Conservation (phyloP, 2,888 invertebrate genomes). For the Campoplex capitator region DNA sequence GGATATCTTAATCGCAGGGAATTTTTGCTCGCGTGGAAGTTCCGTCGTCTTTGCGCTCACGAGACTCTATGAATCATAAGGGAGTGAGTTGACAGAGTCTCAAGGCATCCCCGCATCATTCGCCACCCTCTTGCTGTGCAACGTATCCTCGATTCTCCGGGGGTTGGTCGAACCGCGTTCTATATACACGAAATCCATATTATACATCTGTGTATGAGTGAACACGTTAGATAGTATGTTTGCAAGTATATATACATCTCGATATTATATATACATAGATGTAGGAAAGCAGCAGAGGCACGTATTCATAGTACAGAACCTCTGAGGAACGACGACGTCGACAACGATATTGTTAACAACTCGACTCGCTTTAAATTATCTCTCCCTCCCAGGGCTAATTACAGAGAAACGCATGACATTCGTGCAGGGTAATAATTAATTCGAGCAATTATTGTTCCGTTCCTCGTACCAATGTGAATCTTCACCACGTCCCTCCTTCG, state of each 20-base stretch:
- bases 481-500: constrained; percentile 58
- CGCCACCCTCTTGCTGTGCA: constrained; percentile 42
- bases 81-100: constrained; percentile 67
- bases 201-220: background rate
- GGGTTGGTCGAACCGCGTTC: constrained; percentile 64
- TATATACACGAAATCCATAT: constrained; percentile 10
- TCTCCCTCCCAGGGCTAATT: constrained; percentile 79
- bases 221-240: background rate
- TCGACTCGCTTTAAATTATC: constrained; percentile 82
- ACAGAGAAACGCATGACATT: constrained; percentile 82
- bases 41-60: constrained; percentile 59
- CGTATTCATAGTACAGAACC: constrained; percentile 67
- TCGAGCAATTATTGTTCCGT: constrained; percentile 80
- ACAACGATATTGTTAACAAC: constrained; percentile 79
- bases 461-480: constrained; percentile 70
- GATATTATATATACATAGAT: background rate
- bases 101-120: constrained; percentile 47
- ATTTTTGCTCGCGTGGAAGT: constrained; percentile 52
- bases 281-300: constrained; percentile 45
- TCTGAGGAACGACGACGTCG: constrained; percentile 66
- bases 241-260: background rate
- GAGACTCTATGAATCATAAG: constrained; percentile 70
- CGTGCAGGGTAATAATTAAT: constrained; percentile 84
- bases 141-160: constrained; percentile 58
- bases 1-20: constrained; percentile 47